A percentile compares a stretch with the other conserved stretches of the same genome.
These are phyloP conservation scores for Hippocampus kuda DNA, from an alignment of 2,797 vertebrate genomes.

Conservation along the genomic window DNA sequence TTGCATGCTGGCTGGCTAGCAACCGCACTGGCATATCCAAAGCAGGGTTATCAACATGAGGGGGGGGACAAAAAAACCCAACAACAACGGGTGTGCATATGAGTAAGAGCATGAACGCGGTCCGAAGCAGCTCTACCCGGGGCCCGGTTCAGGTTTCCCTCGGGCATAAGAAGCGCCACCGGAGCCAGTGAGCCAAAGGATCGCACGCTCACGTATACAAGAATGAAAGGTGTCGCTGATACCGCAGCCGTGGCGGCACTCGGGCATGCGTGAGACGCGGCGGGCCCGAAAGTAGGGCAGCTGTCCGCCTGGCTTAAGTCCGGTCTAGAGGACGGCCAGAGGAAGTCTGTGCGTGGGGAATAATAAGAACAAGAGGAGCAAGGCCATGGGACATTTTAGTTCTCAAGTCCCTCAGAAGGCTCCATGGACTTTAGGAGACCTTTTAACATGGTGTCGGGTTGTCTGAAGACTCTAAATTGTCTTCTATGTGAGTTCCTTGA, in stretches of 20 bases:
- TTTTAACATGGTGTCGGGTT: not conserved
- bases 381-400: not conserved
- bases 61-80: not conserved
- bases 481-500: no score
- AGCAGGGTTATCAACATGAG: not conserved
- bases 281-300: not conserved
- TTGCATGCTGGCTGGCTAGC: constrained; percentile 19
- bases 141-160: constrained; percentile 52
- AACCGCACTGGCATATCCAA: constrained; percentile 20
- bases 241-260: constrained; percentile 7
- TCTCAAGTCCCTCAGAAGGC: not conserved
- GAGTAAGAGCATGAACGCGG: constrained; percentile 21
- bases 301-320: constrained; percentile 6
- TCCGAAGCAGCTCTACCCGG: constrained; percentile 37
- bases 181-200: constrained; percentile 27
- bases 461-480: no score
- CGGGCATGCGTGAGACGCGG: not conserved
- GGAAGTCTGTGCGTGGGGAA: not conserved
- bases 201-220: constrained; percentile 31
- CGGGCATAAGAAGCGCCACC: constrained; percentile 43
- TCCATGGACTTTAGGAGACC: not conserved
- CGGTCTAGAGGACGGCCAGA: constrained; percentile 3
- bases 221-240: constrained; percentile 23
- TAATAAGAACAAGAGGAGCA: not conserved
- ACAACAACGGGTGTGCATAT: constrained; percentile 19